Evolutionary conservation across 2,888 invertebrate genomes (phyloP).

Genomic region (Agriopis marginaria): DNA sequence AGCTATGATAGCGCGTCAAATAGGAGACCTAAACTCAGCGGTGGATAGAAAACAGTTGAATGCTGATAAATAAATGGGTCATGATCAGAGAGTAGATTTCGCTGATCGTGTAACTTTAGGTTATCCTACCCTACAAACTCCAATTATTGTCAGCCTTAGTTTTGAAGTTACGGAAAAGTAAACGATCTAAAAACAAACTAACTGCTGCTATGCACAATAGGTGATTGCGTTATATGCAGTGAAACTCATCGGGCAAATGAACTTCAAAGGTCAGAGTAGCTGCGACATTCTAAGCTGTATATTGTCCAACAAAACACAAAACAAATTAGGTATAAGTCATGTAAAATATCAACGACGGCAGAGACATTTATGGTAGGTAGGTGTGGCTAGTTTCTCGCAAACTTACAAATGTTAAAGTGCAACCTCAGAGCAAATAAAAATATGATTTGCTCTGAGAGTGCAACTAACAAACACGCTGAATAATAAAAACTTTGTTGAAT

Average conservation of each 20-base stretch:
- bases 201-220: background rate
- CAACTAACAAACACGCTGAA: background rate
- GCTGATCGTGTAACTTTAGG: too few species aligned
- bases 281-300: constrained; percentile 7
- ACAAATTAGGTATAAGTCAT: background rate
- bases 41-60: too few species aligned
- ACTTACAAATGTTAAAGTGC: too few species aligned
- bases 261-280: constrained; percentile 17
- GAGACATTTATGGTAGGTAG: background rate
- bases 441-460: too few species aligned
- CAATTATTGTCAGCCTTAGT: too few species aligned
- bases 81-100: too few species aligned
- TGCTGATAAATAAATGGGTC: too few species aligned
- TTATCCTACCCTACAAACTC: too few species aligned
- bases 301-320: background rate
- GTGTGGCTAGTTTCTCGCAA: background rate
- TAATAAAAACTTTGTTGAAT: background rate
- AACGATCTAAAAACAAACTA: background rate
- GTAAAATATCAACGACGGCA: background rate
- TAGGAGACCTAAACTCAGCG: too few species aligned
- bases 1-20: too few species aligned
- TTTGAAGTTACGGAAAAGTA: background rate
- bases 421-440: too few species aligned
- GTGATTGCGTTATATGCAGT: background rate
- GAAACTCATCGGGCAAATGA: constrained; percentile 13